These are phyloP conservation scores for Rhinichthys klamathensis DNA, from an alignment of 2,113 vertebrate genomes.

Conservation along the genomic window DNA sequence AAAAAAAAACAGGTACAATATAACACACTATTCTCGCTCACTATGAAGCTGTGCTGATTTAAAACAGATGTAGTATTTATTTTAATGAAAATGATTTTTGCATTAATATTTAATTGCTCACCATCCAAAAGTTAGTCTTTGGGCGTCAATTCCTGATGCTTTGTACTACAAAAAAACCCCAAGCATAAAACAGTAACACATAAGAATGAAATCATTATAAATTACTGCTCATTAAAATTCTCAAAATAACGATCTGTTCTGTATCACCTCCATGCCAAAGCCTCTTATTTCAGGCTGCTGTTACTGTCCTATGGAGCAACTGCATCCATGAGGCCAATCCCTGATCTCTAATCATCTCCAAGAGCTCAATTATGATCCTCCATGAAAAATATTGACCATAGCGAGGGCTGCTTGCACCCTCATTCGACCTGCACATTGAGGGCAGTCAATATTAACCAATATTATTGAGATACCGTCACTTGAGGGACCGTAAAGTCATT, in stretches of 20 bases:
- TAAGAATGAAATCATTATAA: slow-evolving; percentile 25
- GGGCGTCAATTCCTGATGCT: background rate
- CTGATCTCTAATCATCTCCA: slow-evolving; percentile 16
- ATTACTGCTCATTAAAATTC: slow-evolving; percentile 22
- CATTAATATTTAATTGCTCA: background rate
- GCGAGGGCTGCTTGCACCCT: slow-evolving; percentile 15
- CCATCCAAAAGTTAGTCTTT: background rate
- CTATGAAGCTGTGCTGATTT: background rate
- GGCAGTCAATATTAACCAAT: slow-evolving; percentile 31
- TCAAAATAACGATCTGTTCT: slow-evolving; percentile 28
- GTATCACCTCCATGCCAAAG: slow-evolving; percentile 22
- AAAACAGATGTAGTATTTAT: background rate
- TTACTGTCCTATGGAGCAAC: background rate
- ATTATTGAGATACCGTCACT: slow-evolving; percentile 17
- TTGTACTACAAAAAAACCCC: slow-evolving; percentile 6
- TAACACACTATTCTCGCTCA: slow-evolving; percentile 18
- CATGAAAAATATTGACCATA: slow-evolving; percentile 22
- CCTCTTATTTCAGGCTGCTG: background rate
- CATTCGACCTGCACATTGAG: slow-evolving; percentile 24
- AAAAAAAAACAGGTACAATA: background rate
- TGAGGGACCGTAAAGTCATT: slow-evolving; percentile 9
- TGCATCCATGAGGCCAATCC: slow-evolving; percentile 1
- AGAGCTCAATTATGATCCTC: slow-evolving; percentile 29
- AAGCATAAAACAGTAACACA: slow-evolving; percentile 27
- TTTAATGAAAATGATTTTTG: background rate